Conservation (phyloP, 1,140 invertebrate species). For the Nylanderia fulva region DNA sequence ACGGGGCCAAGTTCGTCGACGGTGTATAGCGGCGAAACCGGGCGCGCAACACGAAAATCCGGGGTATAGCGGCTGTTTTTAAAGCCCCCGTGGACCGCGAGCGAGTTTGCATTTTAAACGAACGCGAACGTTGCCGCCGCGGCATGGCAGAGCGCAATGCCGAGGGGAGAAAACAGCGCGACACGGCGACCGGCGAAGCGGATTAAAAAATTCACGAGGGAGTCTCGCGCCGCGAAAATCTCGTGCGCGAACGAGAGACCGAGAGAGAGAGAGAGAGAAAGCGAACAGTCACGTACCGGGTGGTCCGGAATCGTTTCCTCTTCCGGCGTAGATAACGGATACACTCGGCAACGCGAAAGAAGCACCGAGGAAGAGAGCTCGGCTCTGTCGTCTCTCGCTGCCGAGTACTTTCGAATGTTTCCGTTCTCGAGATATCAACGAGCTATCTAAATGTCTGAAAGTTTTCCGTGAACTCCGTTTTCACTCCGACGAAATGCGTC, state of each 20-base stretch:
- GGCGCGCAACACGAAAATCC: slow-evolving; percentile 68
- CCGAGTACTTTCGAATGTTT: slow-evolving; percentile 46
- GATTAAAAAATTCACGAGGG: slow-evolving; percentile 78
- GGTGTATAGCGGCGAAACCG: neutral
- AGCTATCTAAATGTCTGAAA: slow-evolving; percentile 32
- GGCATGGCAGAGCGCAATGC: neutral
- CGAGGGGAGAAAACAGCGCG: slow-evolving; percentile 68
- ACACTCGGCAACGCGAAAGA: slow-evolving; percentile 22
- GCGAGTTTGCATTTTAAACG: slow-evolving; percentile 78
- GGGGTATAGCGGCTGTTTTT: slow-evolving; percentile 69
- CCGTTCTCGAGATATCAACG: slow-evolving; percentile 38
- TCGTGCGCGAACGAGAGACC: slow-evolving; percentile 53
- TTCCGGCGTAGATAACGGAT: slow-evolving; percentile 32
- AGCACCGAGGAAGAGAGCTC: neutral
- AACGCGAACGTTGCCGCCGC: slow-evolving; percentile 48
- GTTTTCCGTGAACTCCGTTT: slow-evolving; percentile 14
- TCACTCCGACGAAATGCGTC: slow-evolving; percentile 23
- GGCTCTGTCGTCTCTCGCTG: slow-evolving; percentile 17
- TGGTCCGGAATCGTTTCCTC: slow-evolving; percentile 35
- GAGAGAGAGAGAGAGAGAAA: too few species aligned
- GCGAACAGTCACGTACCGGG: slow-evolving; percentile 64
- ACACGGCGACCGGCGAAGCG: slow-evolving; percentile 69
- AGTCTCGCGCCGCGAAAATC: slow-evolving; percentile 62
- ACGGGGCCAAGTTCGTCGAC: slow-evolving; percentile 66
- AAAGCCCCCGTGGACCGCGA: slow-evolving; percentile 66